Conservation (phyloP, 2,113 vertebrate species). For the Oxyruncus cristatus region DNA sequence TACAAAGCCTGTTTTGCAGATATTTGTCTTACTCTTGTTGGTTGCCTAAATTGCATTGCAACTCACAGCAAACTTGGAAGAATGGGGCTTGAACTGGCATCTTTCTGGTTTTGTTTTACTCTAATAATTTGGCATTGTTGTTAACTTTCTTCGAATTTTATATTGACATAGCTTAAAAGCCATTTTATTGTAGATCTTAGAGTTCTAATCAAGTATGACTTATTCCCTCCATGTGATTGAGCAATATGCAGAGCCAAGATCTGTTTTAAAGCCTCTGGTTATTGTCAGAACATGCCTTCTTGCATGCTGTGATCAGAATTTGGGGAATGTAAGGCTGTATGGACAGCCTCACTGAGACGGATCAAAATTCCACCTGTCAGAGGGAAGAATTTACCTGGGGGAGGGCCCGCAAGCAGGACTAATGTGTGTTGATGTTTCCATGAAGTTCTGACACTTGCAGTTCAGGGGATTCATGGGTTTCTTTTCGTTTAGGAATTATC, state of each 20-base stretch:
- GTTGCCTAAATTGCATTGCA: neutral
- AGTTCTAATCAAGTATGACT: neutral
- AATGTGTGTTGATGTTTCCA: neutral
- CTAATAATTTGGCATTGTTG: neutral
- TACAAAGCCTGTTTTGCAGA: neutral
- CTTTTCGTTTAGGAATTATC: neutral
- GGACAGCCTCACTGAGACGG: rapidly evolving
- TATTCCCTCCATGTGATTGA: neutral
- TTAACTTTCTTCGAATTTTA: neutral
- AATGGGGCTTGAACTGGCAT: neutral
- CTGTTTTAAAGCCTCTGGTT: neutral
- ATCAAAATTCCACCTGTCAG: neutral
- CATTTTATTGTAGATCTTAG: neutral
- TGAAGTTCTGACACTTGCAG: neutral
- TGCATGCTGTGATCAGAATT: neutral
- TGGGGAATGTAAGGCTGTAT: neutral
- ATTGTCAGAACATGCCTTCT: neutral
- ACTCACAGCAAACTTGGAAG: neutral
- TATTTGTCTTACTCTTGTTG: neutral
- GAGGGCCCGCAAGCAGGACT: neutral
- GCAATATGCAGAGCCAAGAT: neutral
- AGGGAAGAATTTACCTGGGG: neutral
- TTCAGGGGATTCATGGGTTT: neutral
- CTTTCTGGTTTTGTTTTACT: neutral
- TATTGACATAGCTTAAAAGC: neutral